Conservation (phyloP, 2,888 invertebrate species). For the Phragmatobia fuliginosa region DNA sequence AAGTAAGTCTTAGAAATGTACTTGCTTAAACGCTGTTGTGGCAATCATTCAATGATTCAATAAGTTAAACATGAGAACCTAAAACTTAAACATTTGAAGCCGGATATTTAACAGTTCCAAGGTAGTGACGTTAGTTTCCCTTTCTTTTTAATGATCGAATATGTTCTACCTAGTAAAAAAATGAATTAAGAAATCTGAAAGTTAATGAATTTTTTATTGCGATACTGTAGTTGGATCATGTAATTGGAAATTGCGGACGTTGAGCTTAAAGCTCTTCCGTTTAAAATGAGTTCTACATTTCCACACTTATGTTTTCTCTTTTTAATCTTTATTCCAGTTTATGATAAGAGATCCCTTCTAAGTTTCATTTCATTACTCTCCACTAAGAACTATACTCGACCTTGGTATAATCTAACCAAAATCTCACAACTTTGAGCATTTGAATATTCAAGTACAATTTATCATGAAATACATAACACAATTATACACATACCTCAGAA, state of each 20-base stretch:
- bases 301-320: background rate
- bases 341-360: background rate
- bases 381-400: background rate
- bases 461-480: slow-evolving; percentile 8
- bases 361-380: background rate
- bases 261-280: background rate
- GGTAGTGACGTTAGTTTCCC: background rate
- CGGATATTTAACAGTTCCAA: too few relatives aligned
- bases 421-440: background rate
- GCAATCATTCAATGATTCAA: too few relatives aligned
- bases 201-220: background rate
- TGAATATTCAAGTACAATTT: background rate
- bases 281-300: background rate
- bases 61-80: too few relatives aligned
- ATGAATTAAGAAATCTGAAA: background rate
- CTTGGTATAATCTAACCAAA: background rate
- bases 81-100: too few relatives aligned
- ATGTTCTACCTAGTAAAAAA: background rate
- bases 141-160: background rate
- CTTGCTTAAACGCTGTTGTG: background rate
- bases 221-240: too few relatives aligned
- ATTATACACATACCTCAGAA: slow-evolving; percentile 32
- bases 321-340: background rate
- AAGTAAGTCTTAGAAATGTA: background rate
- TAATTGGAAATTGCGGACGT: too few relatives aligned